Percentiles rank a stretch among this genome's conserved stretches.
These are phyloP conservation scores for Melanargia galathea DNA, from an alignment of 2,888 invertebrate genomes.

Conservation along the genomic window DNA sequence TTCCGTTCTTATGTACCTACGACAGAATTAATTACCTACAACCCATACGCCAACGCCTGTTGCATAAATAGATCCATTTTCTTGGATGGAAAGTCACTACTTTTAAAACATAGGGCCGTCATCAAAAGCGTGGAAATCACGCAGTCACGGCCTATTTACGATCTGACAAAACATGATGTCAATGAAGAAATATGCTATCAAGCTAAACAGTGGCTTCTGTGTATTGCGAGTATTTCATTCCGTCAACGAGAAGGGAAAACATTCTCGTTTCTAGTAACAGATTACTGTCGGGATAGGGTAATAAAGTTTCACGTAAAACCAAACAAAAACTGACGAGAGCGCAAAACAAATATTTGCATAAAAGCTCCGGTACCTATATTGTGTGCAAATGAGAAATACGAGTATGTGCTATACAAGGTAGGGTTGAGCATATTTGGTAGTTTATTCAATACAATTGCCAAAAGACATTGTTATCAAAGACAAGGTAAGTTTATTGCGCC, in stretches of 20 bases:
- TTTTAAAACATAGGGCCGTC: constrained; percentile 61
- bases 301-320: constrained; percentile 34
- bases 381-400: neutral
- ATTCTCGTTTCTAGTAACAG: constrained; percentile 23
- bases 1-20: constrained; percentile 68
- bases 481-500: too few species aligned
- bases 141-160: constrained; percentile 60
- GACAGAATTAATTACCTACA: constrained; percentile 69
- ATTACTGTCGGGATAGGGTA: constrained; percentile 30
- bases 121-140: constrained; percentile 52
- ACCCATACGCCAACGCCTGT: constrained; percentile 66
- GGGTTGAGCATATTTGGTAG: neutral
- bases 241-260: constrained; percentile 21
- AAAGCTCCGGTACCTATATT: constrained; percentile 7
- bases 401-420: neutral
- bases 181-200: constrained; percentile 38
- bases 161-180: constrained; percentile 51
- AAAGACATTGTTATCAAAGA: too few species aligned
- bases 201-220: constrained; percentile 24
- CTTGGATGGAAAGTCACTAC: constrained; percentile 70
- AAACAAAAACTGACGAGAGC: constrained; percentile 28
- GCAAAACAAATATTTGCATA: constrained; percentile 32
- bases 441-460: too few species aligned
- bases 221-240: constrained; percentile 23
- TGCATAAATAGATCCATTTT: constrained; percentile 74